Evolutionary conservation across 2,888 invertebrate genomes (phyloP), one percentile per base, ranked within the genome.

Genomic region (Cataglyphis albicans): DNA sequence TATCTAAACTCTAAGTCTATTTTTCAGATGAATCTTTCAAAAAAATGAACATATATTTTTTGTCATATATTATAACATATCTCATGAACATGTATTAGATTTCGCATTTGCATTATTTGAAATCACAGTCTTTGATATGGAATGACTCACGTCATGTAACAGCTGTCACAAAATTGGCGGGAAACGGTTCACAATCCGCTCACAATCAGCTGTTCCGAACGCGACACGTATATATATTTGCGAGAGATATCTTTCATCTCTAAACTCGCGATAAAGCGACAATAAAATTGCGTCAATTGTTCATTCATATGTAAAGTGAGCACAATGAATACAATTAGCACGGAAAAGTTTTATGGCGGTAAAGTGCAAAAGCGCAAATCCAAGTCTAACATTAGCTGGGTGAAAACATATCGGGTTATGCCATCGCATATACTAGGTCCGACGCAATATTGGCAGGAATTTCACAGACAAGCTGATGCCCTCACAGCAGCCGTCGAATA

Each of bases 391-490:
- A 10, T 12, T 2, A 5, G 5, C 0, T 86, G 82, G 74, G 55
- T 86, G 12, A 84, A 82, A 18, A 48, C 64, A 38, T 55, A 63
- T 12, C 63, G 52, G 9, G 81, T 84, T 32, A 92, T 91, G 89
- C 92, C 90, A 0, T 80, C 84, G 32, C 86, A 87, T 29, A 84
- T 95, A 44, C 75, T 92, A 6, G 94, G 94, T 9, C 95, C 95
- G 5, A 89, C 93, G 9, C 83, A 90, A 12, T 92, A 91, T 68
- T 95, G 95, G 95, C 88, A 88, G 85, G 92, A 94, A 81, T 95
- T 95, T 90, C 85, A 87, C 18, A 95, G 94, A 81, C 95, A 95
- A 89, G 90, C 90, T 1, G 93, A 95, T 18, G 95, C 95, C 0
- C 85, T 95, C 2, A 86, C 91, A 5, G 90, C 87, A 57, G 92